phyloP scores from a whole-genome alignment of 2,888 invertebrate species.

The Petrolisthes cinctipes region DNA sequence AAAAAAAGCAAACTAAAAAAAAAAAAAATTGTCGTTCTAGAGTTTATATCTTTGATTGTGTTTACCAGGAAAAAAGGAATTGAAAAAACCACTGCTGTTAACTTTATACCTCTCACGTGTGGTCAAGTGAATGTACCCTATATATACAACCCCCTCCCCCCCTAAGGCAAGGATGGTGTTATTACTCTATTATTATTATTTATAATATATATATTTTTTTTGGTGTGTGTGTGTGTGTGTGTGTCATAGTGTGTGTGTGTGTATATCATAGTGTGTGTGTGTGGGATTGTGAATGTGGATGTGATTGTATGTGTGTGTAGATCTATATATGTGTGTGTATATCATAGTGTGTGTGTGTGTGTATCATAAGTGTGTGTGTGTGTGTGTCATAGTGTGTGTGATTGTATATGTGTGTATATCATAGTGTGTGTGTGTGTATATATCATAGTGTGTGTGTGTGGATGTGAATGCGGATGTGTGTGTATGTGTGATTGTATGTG shows the following conservation, averaged over 20 bases:
- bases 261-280: no score
- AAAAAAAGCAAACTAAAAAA: not conserved
- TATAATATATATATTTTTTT: constrained; percentile 15
- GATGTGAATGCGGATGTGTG: no score
- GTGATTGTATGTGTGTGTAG: no score
- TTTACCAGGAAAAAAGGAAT: no score
- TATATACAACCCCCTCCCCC: not conserved
- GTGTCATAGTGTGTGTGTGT: not conserved
- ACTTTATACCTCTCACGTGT: not conserved
- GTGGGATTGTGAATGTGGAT: no score
- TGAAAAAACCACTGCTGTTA: no score
- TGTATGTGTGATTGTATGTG: not conserved
- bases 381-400: no score
- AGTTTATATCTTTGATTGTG: no score
- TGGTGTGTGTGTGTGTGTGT: constrained; percentile 19
- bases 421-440: constrained; percentile 21
- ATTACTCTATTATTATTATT: not conserved
- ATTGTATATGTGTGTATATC: not conserved
- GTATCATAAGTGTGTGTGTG: not conserved
- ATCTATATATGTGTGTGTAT: constrained; percentile 10
- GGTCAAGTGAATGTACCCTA: not conserved
- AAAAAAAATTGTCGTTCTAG: no score
- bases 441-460: not conserved
- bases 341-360: not conserved
- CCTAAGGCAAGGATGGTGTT: not conserved